phyloP scores from a whole-genome alignment of 2,113 vertebrate species.

The Hassar affinis region DNA sequence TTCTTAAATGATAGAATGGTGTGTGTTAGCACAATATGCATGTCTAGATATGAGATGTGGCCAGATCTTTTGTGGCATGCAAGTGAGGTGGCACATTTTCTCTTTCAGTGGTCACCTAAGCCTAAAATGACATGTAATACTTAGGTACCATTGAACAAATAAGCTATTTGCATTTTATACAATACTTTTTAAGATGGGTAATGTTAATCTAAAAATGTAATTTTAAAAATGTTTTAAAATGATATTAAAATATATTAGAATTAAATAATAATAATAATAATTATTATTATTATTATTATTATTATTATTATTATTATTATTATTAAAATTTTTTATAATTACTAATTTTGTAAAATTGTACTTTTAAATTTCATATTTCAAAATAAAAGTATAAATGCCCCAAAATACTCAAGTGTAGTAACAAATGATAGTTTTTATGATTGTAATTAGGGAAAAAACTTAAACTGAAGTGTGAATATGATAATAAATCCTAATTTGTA shows the following conservation, averaged over 20 bases:
- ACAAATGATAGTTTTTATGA: neutral
- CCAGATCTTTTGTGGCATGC: conserved; percentile 58
- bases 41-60: conserved; percentile 50
- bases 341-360: too few relatives aligned
- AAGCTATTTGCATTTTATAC: conserved; percentile 5
- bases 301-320: too few relatives aligned
- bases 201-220: neutral
- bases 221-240: neutral
- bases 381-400: neutral
- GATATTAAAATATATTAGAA: too few relatives aligned
- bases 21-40: conserved; percentile 28
- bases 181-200: conserved; percentile 4
- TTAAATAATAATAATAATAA: too few relatives aligned
- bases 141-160: conserved; percentile 57
- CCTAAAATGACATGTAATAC: conserved; percentile 64
- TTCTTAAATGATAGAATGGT: neutral
- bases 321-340: neutral
- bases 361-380: too few relatives aligned
- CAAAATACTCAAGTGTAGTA: neutral
- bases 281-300: too few relatives aligned
- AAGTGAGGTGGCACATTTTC: conserved; percentile 61
- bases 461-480: neutral
- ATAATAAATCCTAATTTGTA: neutral
- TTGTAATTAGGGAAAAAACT: neutral
- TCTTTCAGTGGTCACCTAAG: conserved; percentile 59